Percentiles rank a stretch among this genome's conserved stretches.
Evolutionary conservation across 2,888 invertebrate species (phyloP).

Genomic region (Drosophila vallismaia): DNA sequence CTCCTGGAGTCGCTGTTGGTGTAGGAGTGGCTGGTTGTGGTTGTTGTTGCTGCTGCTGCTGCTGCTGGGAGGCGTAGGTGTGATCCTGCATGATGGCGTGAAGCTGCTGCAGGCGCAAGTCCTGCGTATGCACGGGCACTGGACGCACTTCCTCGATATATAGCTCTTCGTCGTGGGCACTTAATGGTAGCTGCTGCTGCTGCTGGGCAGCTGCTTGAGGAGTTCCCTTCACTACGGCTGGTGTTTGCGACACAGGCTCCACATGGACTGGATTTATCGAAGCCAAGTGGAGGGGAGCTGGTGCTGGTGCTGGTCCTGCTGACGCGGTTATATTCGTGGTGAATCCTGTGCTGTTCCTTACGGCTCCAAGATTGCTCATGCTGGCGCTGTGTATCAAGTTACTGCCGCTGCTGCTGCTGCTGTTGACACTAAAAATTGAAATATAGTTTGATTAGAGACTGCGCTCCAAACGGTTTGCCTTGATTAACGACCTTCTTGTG

Average conservation of each 20-base stretch:
- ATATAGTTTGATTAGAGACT: neutral
- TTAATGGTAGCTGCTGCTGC: slow-evolving; percentile 30
- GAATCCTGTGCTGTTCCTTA: slow-evolving; percentile 45
- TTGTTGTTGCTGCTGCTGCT: slow-evolving; percentile 53
- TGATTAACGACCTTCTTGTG: no score
- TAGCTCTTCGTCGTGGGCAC: slow-evolving; percentile 81
- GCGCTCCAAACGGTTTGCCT: neutral
- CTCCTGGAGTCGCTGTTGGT: neutral
- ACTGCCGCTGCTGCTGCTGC: slow-evolving; percentile 33
- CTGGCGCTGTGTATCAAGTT: slow-evolving; percentile 56
- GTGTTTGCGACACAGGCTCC: slow-evolving; percentile 35
- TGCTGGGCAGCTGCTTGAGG: slow-evolving; percentile 2
- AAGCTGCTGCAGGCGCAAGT: slow-evolving; percentile 79
- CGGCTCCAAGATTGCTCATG: slow-evolving; percentile 47
- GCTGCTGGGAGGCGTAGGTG: slow-evolving; percentile 80
- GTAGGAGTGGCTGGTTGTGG: neutral
- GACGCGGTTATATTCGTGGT: slow-evolving; percentile 35
- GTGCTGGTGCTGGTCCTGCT: neutral
- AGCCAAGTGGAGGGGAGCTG: slow-evolving; percentile 50
- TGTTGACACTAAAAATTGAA: slow-evolving; percentile 42
- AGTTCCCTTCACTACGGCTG: slow-evolving; percentile 19
- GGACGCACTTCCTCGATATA: slow-evolving; percentile 83
- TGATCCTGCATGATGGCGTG: slow-evolving; percentile 83
- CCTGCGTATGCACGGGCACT: slow-evolving; percentile 81
- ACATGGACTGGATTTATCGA: slow-evolving; percentile 45